phyloP scores from a whole-genome alignment of 2,888 invertebrate species.

The Hydroisotoma schaefferi region DNA sequence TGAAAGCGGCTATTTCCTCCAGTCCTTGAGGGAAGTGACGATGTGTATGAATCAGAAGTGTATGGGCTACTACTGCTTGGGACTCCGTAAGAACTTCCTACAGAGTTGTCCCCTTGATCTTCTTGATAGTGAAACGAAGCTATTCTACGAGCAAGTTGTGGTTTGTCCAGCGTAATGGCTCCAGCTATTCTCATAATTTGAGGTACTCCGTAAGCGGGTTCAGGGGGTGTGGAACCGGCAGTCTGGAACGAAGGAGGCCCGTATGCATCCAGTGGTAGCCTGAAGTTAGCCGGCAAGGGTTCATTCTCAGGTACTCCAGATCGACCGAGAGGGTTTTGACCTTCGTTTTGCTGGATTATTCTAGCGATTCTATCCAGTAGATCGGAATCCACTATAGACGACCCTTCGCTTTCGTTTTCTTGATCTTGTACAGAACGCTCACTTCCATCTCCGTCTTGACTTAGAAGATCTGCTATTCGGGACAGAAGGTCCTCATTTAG shows the following conservation, averaged over 20 bases:
- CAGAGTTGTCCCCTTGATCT: slow-evolving; percentile 4
- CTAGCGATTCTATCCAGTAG: slow-evolving; percentile 31
- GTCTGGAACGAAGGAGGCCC: slow-evolving; percentile 19
- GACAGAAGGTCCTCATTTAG: slow-evolving; percentile 25
- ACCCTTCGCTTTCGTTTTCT: slow-evolving; percentile 26
- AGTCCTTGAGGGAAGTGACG: background rate
- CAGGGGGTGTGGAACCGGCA: slow-evolving; percentile 1
- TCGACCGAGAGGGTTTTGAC: background rate
- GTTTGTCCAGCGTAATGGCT: slow-evolving; percentile 13
- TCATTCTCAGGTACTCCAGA: background rate
- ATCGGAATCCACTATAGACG: slow-evolving; percentile 26
- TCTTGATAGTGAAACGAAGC: slow-evolving; percentile 32
- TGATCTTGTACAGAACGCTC: slow-evolving; percentile 5
- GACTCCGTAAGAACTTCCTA: background rate
- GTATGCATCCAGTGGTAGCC: slow-evolving; percentile 1
- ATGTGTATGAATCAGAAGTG: background rate
- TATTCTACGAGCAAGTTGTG: slow-evolving; percentile 27
- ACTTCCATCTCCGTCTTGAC: slow-evolving; percentile 28
- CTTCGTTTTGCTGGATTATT: slow-evolving; percentile 33
- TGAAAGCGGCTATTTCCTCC: background rate
- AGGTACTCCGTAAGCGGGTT: background rate
- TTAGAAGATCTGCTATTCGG: slow-evolving; percentile 33
- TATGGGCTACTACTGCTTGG: background rate
- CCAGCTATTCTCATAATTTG: slow-evolving; percentile 15
- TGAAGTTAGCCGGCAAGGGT: background rate